Percentiles rank a stretch among this genome's conserved stretches.
Conservation (phyloP, 2,797 vertebrate genomes). For the Emys orbicularis region DNA sequence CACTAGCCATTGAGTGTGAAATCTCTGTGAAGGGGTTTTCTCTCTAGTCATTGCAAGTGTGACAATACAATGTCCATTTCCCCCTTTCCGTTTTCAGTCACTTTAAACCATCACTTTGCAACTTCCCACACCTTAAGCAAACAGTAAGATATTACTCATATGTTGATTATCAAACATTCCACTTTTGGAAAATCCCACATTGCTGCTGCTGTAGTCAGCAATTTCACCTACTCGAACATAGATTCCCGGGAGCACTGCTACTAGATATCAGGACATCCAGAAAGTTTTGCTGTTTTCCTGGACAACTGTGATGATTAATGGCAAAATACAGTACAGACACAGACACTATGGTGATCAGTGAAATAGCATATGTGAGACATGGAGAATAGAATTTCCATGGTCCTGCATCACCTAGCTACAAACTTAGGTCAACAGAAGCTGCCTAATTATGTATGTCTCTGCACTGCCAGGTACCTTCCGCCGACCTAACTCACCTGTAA, state of each 20-base stretch:
- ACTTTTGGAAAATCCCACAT: background rate
- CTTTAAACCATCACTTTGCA: background rate
- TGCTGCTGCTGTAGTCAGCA: background rate
- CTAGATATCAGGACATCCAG: background rate
- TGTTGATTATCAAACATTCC: background rate
- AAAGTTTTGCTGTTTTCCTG: background rate
- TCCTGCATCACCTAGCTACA: too few species aligned
- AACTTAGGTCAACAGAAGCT: too few species aligned
- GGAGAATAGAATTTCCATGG: background rate
- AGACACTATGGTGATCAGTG: background rate
- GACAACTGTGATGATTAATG: background rate
- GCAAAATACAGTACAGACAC: background rate
- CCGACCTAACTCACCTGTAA: too few species aligned
- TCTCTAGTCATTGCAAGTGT: background rate
- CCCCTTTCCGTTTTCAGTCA: background rate
- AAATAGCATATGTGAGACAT: background rate
- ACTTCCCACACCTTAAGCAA: background rate
- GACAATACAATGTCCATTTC: background rate
- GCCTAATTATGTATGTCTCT: too few species aligned
- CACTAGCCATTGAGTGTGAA: accelerated
- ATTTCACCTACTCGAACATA: background rate
- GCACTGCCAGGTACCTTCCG: too few species aligned
- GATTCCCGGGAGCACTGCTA: background rate
- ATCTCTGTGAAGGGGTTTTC: background rate
- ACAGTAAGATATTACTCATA: background rate